Evolutionary conservation across 2,113 vertebrate species (phyloP), one percentile per base, ranked within the genome.

Genomic region (Marmota flaviventris): DNA sequence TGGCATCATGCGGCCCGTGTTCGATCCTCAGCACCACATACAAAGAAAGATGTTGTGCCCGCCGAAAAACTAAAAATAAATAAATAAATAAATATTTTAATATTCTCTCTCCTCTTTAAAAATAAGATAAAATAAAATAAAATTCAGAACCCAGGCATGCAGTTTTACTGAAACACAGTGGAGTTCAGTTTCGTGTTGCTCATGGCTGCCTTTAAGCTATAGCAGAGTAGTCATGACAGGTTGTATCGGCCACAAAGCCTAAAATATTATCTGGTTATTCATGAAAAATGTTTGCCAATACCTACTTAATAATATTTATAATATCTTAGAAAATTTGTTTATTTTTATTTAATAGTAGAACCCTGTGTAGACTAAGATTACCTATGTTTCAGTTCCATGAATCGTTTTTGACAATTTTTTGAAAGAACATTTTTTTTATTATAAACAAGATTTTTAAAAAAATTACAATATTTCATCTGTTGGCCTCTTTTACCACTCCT

Each of bases 281-380:
- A 73, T 78, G 53, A 25, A 76, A 92, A 61, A 51, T 58, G 25
- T 63, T 91, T 58, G 17, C 27, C 12, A 92, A 42, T 0, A 5
- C 3, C 42, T 89, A 7, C 77, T 76, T 93, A 67, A 39, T 14
- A 73, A 82, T 85, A 25, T 37, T 91, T 25, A 51, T 51, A 51
- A 51, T 13, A 51, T 51, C 48, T 84, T 34, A 83, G 67, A 61
- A 83, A 73, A 56, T 45, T 13, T 91, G 45, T 17, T 72, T 94
- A 34, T 72, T 95, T 86, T 93, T 91, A 87, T 75, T 95, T 69
- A 81, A 88, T 34, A 78, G n/a, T 0, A 39, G n/a, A 92, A 84
- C 32, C 12, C 39, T 72, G 81, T 34, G 8, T 72, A 61, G 53
- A 58, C 63, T 82, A 87, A 88, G 22, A 76, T 67, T 29, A 20